Conservation (phyloP, 2,113 vertebrate species). For the Lycaon pictus region DNA sequence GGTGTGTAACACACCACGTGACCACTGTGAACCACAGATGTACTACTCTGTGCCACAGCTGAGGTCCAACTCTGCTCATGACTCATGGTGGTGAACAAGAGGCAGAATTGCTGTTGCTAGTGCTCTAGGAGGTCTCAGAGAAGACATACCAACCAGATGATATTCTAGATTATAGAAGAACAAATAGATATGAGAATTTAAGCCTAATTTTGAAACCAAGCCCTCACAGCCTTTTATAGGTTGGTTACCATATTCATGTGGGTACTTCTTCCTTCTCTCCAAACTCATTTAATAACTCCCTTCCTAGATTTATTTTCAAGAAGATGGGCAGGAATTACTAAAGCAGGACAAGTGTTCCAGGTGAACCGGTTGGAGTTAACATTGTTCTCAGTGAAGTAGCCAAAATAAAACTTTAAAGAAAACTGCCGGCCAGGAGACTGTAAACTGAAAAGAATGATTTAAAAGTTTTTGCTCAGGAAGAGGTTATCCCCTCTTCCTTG, state of each 20-base stretch:
- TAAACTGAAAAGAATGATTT: background rate
- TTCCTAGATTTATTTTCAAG: constrained; percentile 34
- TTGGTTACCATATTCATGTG: constrained; percentile 8
- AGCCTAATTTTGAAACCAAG: constrained; percentile 13
- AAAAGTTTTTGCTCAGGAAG: constrained; percentile 16
- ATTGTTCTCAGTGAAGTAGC: constrained; percentile 4
- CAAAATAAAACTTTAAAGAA: constrained; percentile 4
- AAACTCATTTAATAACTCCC: constrained; percentile 47
- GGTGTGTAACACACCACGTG: background rate
- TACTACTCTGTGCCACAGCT: background rate
- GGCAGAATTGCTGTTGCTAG: background rate
- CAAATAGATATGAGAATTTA: background rate
- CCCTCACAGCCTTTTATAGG: constrained; percentile 10
- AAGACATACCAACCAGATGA: background rate
- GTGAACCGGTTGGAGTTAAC: background rate
- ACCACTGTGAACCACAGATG: background rate
- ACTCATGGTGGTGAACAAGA: background rate
- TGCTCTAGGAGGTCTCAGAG: background rate
- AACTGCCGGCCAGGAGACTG: background rate
- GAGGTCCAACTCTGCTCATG: background rate
- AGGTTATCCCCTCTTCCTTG: background rate
- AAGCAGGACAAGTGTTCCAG: background rate
- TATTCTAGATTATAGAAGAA: background rate
- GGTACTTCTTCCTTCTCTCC: background rate
- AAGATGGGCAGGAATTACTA: background rate